Conservation (phyloP, 2,888 invertebrate genomes). For the Pollenia griseotomentosa region DNA sequence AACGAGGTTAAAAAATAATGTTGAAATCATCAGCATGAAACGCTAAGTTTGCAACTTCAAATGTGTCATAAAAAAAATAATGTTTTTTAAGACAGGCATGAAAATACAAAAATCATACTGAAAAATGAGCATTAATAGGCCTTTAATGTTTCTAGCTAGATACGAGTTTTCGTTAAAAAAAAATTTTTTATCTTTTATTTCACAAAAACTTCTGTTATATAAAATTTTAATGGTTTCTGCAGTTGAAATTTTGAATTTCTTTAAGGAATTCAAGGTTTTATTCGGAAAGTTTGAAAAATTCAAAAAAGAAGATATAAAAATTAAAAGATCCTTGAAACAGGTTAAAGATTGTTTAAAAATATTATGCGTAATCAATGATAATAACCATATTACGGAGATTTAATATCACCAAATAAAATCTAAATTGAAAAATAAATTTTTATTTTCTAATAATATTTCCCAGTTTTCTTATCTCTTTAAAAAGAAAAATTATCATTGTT, state of each 20-base stretch:
- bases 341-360: too few species aligned
- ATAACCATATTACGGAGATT: too few species aligned
- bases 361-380: too few species aligned
- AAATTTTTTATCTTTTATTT: too few species aligned
- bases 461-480: too few species aligned
- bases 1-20: constrained; percentile 53
- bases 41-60: constrained; percentile 24
- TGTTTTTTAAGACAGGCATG: neutral
- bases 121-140: neutral
- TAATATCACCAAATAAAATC: too few species aligned
- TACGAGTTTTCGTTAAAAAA: neutral
- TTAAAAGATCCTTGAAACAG: too few species aligned
- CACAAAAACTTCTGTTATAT: constrained; percentile 5
- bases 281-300: neutral
- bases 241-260: neutral
- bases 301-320: too few species aligned
- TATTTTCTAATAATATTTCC: too few species aligned
- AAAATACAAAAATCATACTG: neutral
- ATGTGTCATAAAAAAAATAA: constrained; percentile 3
- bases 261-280: neutral
- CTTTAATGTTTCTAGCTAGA: neutral
- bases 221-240: neutral
- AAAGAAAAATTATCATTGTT: too few species aligned
- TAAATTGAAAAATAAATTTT: too few species aligned
- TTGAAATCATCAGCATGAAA: constrained; percentile 41